Base-by-base conservation (phyloP, 2,113 vertebrate genomes). In the Corythaixoides concolor region DNA sequence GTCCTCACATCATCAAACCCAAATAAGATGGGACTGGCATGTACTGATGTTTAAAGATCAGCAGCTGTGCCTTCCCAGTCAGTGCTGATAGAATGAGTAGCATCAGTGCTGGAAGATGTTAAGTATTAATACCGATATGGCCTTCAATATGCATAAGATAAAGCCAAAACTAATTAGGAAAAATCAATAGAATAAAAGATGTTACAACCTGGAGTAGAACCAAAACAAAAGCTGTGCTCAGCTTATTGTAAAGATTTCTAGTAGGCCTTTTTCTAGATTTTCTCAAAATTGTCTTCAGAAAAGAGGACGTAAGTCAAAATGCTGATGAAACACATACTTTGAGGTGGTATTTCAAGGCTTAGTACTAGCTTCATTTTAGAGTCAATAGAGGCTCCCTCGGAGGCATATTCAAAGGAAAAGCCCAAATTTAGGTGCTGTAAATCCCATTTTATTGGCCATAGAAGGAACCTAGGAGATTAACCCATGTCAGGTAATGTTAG, bases 101-200 rank as follows among this genome's bases (percentile, higher is more conserved):
- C 0, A 7, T 41, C 45, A 78, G 43, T 35, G n/a, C 41, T 89
- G 91, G 68, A 70, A 91, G 39, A 58, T n/a, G 12, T 49, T 43
- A 68, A 84, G 8, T 72, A 84, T 85, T 94, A 82, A 68, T 76
- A 49, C n/a, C 11, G 8, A 69, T 66, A 33, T 2, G 15, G 55
- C 30, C 49, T 90, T 92, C 88, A 80, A 30, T 43, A 19, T 72
- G 33, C 32, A 39, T 35, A 69, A 88, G 23, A 81, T 43, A 62
- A 93, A 86, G 60, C 33, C 70, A 93, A 83, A 92, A 68, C 43
- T 88, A 79, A 82, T 89, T 95, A 92, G 80, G 59, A 93, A 92
- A 93, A 88, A 70, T 88, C 79, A 66, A 68, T 95, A 37, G n/a
- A 77, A 86, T 59, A 64, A 82, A 94, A 86, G 43, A 63, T 85